Percentiles rank a stretch among this genome's conserved stretches.
Conservation (phyloP, 2,888 invertebrate species). For the Caenorhabditis auriculariae region DNA sequence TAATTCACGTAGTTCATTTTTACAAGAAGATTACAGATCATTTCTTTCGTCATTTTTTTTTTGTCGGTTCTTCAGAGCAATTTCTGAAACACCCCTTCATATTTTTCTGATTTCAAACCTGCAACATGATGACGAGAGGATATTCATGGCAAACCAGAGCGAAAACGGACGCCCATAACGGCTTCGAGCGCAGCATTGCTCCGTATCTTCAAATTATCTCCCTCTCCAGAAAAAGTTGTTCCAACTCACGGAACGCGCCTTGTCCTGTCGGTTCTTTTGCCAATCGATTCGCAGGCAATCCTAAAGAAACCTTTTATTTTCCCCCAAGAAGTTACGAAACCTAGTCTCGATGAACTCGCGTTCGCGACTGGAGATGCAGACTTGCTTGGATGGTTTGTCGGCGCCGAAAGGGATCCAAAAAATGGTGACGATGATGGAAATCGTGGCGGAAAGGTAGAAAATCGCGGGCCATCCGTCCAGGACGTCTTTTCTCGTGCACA, state of each 20-base stretch:
- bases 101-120: conserved; percentile 3
- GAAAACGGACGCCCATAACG: conserved; percentile 56
- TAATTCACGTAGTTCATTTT: no score
- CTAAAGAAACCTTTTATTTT: conserved; percentile 22
- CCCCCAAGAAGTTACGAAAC: conserved; percentile 7
- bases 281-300: conserved; percentile 60
- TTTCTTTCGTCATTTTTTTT: no score
- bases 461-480: conserved; percentile 61
- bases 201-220: conserved; percentile 25
- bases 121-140: conserved; percentile 59
- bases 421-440: conserved; percentile 48
- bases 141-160: conserved; percentile 53
- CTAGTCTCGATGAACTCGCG: conserved; percentile 57
- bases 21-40: no score
- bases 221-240: not conserved
- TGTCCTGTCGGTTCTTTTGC: conserved; percentile 52
- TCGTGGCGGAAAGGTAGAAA: conserved; percentile 54
- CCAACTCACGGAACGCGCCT: conserved; percentile 45
- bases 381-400: conserved; percentile 60
- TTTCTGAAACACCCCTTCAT: not conserved
- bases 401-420: conserved; percentile 62
- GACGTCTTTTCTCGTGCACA: conserved; percentile 58
- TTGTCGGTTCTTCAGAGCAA: no score
- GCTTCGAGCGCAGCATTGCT: conserved; percentile 49
- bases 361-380: conserved; percentile 55